Conservation (phyloP, 2,113 vertebrate genomes). For the Acanthisitta chloris region DNA sequence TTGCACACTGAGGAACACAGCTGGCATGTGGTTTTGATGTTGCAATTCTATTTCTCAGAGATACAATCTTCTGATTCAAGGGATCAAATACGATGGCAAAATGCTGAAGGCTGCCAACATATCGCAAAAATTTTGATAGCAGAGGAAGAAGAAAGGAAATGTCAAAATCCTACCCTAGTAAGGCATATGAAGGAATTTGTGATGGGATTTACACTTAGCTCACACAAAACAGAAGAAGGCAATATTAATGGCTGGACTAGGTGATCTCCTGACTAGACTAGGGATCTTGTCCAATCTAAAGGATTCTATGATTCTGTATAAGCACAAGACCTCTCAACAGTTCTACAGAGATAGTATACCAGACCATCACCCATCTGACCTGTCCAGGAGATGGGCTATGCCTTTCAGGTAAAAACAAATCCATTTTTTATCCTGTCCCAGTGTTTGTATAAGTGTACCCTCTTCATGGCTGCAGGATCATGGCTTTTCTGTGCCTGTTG, state of each 20-base stretch:
- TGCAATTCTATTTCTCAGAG: neutral
- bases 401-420: neutral
- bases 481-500: neutral
- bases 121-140: neutral
- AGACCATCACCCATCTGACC: neutral
- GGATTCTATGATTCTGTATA: neutral
- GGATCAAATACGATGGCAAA: accelerated
- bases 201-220: neutral
- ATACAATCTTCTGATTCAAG: neutral
- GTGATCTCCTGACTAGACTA: neutral
- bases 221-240: neutral
- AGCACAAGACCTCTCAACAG: neutral
- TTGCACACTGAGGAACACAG: neutral
- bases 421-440: neutral
- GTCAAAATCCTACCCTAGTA: neutral
- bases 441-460: neutral
- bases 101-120: neutral
- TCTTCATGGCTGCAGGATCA: neutral
- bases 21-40: neutral
- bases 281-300: too few relatives aligned
- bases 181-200: neutral
- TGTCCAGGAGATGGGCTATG: neutral
- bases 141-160: neutral
- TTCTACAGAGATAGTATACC: neutral
- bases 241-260: neutral